Percentiles rank a stretch among this genome's conserved stretches.
Evolutionary conservation across 2,113 vertebrate species (phyloP).

Genomic region (Pterocles orientalis): DNA sequence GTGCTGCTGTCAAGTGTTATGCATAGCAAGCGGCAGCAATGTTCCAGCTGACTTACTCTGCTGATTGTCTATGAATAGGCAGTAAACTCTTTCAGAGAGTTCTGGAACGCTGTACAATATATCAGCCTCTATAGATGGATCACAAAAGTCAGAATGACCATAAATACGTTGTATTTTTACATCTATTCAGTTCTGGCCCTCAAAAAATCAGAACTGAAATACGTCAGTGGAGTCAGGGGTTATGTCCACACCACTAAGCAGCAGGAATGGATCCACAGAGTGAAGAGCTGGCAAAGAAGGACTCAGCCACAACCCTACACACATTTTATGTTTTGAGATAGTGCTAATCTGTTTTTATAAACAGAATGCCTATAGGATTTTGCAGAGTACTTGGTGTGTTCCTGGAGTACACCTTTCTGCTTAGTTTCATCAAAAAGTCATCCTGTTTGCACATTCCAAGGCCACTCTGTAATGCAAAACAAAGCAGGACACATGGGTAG

Average conservation of each 20-base stretch:
- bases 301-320: background rate
- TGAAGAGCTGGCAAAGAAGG: background rate
- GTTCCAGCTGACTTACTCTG: conserved; percentile 37
- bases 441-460: background rate
- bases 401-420: background rate
- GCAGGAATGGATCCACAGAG: background rate
- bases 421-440: background rate
- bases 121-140: background rate
- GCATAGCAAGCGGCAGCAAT: conserved; percentile 12
- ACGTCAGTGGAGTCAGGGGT: background rate
- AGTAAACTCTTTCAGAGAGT: background rate
- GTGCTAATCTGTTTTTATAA: background rate
- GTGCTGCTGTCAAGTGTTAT: background rate
- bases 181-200: background rate
- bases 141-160: background rate
- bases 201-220: background rate
- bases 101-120: background rate
- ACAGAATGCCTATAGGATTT: background rate
- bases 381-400: background rate
- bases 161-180: background rate
- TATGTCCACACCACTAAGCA: background rate
- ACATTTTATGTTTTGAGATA: background rate
- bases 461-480: background rate
- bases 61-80: conserved; percentile 15
- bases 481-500: background rate